phyloP scores from a whole-genome alignment of 2,888 invertebrate genomes.

The Limnephilus auricula region DNA sequence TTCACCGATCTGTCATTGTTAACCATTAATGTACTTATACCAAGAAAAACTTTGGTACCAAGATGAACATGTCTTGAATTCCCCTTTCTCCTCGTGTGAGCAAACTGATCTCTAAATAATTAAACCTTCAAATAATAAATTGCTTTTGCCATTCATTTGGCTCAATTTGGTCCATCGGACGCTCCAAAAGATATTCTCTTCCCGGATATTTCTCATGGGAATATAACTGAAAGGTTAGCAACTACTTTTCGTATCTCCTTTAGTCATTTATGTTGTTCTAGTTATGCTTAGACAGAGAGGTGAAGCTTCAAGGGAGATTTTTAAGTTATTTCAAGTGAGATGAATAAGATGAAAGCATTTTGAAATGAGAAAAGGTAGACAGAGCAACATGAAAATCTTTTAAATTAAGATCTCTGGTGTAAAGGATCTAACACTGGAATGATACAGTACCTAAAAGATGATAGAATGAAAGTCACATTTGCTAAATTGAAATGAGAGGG shows the following conservation, averaged over 20 bases:
- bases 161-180: conserved; percentile 7
- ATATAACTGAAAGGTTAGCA: conserved; percentile 20
- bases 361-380: background rate
- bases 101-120: conserved; percentile 25
- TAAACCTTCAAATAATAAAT: conserved; percentile 25
- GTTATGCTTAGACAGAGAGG: background rate
- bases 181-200: background rate
- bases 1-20: background rate
- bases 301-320: background rate
- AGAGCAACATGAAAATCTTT: background rate
- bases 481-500: too few species aligned
- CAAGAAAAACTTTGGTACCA: background rate
- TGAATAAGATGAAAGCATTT: background rate
- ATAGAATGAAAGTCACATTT: too few species aligned
- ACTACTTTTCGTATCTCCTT: background rate
- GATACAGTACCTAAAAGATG: too few species aligned
- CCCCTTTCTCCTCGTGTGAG: background rate
- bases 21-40: background rate
- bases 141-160: conserved; percentile 25
- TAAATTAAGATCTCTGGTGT: too few species aligned
- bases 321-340: background rate
- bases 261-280: background rate
- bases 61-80: background rate
- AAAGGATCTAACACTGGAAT: too few species aligned
- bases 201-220: background rate